Base-by-base conservation (phyloP, 2,113 vertebrate genomes). In the Lanius collurio region DNA sequence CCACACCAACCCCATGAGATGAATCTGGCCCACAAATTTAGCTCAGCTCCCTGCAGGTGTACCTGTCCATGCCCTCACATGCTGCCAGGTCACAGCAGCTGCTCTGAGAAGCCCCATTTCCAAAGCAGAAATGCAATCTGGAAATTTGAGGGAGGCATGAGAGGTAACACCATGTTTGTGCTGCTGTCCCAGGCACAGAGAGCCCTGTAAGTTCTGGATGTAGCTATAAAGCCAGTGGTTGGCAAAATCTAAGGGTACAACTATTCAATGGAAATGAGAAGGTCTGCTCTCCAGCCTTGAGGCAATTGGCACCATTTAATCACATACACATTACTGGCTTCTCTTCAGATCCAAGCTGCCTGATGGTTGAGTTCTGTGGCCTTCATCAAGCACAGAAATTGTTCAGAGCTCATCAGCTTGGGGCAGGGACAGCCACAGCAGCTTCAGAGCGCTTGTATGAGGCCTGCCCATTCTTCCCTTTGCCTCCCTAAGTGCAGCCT, bases 111-210 rank as follows among this genome's bases (percentile, higher is more conserved):
- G 28, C 33, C 28, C 19, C 4, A 0, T 42, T 69, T 57, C n/a
- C 63, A 62, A 65, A 89, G 46, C n/a, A 91, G 53, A 30, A 31
- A 21, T 15, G n/a, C 24, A 41, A 2, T 33, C 35, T 64, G 65
- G n/a, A 83, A 76, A 37, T 83, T 24, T 11, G 55, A 55, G 2
- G 2, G 41, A 56, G 41, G 49, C 46, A 5, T 31, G 30, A 46
- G 13, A 79, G 24, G 10, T 16, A 64, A 23, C 6, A 30, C 10
- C 4, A 1, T 0, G 1, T 37, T 24, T n/a, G 14, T 41, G 56
- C 30, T 44, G 5, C 44, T 83, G 27, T 46, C 13, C 50, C 10
- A 57, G 24, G 28, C 28, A 62, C 20, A 50, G 56, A 49, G 13
- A 59, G 13, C 39, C 27, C 15, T 41, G 2, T 31, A 35, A 41